phyloP scores from a whole-genome alignment of 2,888 invertebrate species.

The Torymus auratus region DNA sequence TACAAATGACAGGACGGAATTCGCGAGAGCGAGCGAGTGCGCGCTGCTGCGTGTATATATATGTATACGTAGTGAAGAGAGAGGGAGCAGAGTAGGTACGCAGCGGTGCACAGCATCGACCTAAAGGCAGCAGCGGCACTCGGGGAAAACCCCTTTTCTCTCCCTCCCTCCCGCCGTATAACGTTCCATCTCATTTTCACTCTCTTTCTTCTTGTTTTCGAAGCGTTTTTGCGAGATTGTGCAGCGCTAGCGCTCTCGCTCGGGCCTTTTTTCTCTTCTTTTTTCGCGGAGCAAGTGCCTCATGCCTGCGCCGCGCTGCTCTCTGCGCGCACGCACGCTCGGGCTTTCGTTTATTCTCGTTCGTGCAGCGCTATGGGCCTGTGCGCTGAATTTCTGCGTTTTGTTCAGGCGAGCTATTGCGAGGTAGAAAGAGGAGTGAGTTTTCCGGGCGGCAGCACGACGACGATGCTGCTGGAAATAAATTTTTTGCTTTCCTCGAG shows the following conservation, averaged over 20 bases:
- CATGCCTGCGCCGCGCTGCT: constrained; percentile 10
- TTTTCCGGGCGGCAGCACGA: not conserved
- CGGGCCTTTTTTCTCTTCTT: constrained; percentile 29
- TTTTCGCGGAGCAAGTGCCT: not conserved
- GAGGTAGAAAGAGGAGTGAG: not conserved
- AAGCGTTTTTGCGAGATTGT: constrained; percentile 58
- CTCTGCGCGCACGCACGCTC: constrained; percentile 1
- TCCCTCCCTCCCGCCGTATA: constrained; percentile 34
- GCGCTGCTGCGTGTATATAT: constrained; percentile 5
- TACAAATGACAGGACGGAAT: constrained; percentile 77
- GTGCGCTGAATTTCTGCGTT: constrained; percentile 31
- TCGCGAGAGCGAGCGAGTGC: constrained; percentile 72
- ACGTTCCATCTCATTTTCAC: constrained; percentile 58
- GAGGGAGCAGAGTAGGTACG: too few species aligned
- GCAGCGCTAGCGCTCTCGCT: not conserved
- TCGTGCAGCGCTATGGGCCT: not conserved
- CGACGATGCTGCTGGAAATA: constrained; percentile 1
- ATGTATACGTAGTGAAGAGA: too few species aligned
- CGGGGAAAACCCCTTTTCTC: constrained; percentile 60
- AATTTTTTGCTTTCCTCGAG: constrained; percentile 4
- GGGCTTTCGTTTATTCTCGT: constrained; percentile 33
- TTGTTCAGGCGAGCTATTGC: not conserved
- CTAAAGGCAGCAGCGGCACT: constrained; percentile 24
- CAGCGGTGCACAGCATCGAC: not conserved
- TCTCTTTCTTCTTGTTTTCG: constrained; percentile 58